Evolutionary conservation across 2,113 vertebrate genomes (phyloP).

Genomic region (Sylvietta virens): DNA sequence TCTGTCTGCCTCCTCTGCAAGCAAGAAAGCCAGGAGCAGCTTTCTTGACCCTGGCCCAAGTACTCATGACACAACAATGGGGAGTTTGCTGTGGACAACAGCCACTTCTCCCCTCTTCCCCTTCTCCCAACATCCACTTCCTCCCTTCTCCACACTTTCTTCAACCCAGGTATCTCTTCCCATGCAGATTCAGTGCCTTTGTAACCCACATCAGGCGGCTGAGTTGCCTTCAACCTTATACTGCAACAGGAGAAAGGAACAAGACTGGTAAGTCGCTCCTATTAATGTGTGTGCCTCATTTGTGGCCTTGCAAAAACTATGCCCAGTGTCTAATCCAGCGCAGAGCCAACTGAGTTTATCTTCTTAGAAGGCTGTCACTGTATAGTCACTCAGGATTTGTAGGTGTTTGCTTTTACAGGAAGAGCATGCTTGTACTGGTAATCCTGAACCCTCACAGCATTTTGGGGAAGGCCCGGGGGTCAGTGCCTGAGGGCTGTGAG

Average conservation of each 20-base stretch:
- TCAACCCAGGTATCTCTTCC: background rate
- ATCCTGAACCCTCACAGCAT: background rate
- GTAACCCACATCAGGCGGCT: background rate
- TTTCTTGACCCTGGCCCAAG: background rate
- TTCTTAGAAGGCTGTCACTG: background rate
- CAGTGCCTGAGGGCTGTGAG: background rate
- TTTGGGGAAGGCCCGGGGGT: background rate
- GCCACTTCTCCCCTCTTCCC: background rate
- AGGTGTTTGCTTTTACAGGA: background rate
- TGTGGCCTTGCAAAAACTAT: background rate
- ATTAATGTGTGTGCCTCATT: rapidly evolving
- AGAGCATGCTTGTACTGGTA: background rate
- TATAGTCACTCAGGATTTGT: background rate
- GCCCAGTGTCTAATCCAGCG: rapidly evolving
- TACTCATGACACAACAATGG: rapidly evolving
- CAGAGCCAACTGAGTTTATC: background rate
- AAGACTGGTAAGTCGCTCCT: background rate
- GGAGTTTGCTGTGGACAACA: background rate
- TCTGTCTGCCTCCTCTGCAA: background rate
- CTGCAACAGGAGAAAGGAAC: background rate
- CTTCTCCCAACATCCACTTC: background rate
- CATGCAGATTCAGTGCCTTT: background rate
- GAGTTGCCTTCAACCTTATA: background rate
- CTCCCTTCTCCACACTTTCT: background rate
- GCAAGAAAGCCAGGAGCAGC: background rate